These are phyloP conservation scores for Lerista edwardsae DNA, from an alignment of 2,797 vertebrate species.

Conservation along the genomic window DNA sequence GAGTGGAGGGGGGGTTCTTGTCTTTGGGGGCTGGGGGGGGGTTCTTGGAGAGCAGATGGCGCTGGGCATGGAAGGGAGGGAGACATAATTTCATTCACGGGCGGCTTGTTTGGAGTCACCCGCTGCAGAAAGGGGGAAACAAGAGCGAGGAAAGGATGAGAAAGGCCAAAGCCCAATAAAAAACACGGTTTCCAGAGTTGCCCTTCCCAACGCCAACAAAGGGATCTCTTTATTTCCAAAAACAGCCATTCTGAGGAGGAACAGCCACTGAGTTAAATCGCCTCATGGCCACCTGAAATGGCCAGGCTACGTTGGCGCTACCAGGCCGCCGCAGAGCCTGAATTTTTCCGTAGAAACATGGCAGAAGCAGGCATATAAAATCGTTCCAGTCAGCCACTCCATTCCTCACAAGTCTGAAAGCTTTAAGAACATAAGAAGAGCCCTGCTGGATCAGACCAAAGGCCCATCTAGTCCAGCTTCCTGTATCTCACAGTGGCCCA, in stretches of 20 bases:
- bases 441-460: too few relatives aligned
- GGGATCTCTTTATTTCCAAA: slow-evolving; percentile 15
- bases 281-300: neutral
- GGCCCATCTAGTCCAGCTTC: too few relatives aligned
- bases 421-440: too few relatives aligned
- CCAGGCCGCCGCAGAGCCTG: neutral
- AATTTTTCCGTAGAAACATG: slow-evolving; percentile 5
- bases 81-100: slow-evolving; percentile 8
- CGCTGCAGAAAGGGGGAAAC: slow-evolving; percentile 8
- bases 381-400: accelerated
- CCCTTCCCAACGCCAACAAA: slow-evolving; percentile 42
- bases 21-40: neutral
- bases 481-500: too few relatives aligned
- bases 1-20: neutral
- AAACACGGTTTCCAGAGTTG: slow-evolving; percentile 5
- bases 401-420: neutral
- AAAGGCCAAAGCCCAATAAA: slow-evolving; percentile 17
- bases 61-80: neutral
- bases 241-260: accelerated
- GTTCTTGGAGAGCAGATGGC: slow-evolving; percentile 56
- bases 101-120: slow-evolving; percentile 46
- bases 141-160: neutral
- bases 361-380: neutral
- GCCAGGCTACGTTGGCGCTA: neutral
- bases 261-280: slow-evolving; percentile 2